These are phyloP conservation scores for Atrichornis clamosus DNA, from an alignment of 2,113 vertebrate species.

Conservation along the genomic window DNA sequence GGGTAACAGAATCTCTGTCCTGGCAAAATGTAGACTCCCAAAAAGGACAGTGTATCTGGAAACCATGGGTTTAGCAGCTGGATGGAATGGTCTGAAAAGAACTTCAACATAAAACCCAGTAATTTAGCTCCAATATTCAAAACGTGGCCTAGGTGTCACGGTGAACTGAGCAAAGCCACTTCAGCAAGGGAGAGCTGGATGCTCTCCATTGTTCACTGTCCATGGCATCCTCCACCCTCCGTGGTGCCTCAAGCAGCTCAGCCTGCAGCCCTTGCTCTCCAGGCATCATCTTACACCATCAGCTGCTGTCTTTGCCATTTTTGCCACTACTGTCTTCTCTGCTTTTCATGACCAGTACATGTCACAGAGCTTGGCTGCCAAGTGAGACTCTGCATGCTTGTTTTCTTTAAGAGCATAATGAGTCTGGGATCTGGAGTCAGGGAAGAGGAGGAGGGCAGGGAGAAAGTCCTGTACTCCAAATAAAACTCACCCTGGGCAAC, in stretches of 20 bases:
- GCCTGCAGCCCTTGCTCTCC: background rate
- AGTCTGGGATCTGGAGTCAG: background rate
- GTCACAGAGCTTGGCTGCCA: background rate
- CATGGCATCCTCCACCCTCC: background rate
- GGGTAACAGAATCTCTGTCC: background rate
- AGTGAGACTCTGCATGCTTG: background rate
- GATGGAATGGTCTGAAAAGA: background rate
- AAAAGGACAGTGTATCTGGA: background rate
- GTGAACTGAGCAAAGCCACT: constrained; percentile 3
- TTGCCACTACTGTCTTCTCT: background rate
- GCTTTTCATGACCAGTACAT: background rate
- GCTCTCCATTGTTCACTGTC: background rate
- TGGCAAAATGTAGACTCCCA: background rate
- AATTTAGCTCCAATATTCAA: background rate
- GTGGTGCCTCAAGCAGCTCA: background rate
- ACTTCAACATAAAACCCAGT: background rate
- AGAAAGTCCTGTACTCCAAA: background rate
- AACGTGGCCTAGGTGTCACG: background rate
- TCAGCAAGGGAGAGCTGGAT: background rate
- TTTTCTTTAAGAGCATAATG: background rate
- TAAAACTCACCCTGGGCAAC: background rate
- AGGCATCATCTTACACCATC: background rate
- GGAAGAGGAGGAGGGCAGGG: background rate
- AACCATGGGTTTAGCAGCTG: background rate
- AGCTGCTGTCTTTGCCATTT: background rate